Evolutionary conservation across 2,888 invertebrate species (phyloP), one percentile per base, ranked within the genome.

Genomic region (Hofmannophila pseudospretella): DNA sequence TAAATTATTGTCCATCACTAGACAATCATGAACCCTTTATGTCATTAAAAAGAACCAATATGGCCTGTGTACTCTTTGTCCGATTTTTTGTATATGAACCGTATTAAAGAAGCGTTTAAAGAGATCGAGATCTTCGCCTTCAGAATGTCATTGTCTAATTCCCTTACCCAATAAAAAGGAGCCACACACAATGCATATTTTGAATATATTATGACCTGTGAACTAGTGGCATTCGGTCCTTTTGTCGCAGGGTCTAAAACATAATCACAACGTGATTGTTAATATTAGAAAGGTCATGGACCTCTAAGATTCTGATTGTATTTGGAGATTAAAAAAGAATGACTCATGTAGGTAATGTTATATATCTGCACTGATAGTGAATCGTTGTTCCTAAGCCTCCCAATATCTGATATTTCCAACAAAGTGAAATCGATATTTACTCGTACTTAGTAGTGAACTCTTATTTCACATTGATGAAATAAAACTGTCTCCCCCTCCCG

Each of bases 191-290:
- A 80, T 76, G 75, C 71, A 77, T 81, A 77, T 78, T 80, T 76
- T 78, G 79, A 78, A 85, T 85, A 73, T 67, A 78, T 81, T 79
- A 76, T 68, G 76, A 79, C 69, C 74, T 74, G 70, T 75, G 75
- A 75, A 74, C 70, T 61, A 52, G 58, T 58, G 67, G 58, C 58
- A 53, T 63, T 58, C 49, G 51, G 52, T 60, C 51, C 52, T 51
- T 67, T 65, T 67, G 69, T 69, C 51, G 48, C 53, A n/a, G 42
- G 54, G 45, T 36, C 52, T 52, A 57, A 57, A 51, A 55, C 52
- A 39, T 34, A 37, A 50, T 54, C 16, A n/a, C n/a, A 16, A 44
- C 52, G 54, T 56, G 59, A 54, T 58, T 46, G 49, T 59, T 59
- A 59, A 64, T 56, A 64, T 58, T 51, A 45, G n/a, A 58, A 51